Base-by-base conservation (phyloP, 1,140 invertebrate genomes). In the Paralvinella palmiformis region DNA sequence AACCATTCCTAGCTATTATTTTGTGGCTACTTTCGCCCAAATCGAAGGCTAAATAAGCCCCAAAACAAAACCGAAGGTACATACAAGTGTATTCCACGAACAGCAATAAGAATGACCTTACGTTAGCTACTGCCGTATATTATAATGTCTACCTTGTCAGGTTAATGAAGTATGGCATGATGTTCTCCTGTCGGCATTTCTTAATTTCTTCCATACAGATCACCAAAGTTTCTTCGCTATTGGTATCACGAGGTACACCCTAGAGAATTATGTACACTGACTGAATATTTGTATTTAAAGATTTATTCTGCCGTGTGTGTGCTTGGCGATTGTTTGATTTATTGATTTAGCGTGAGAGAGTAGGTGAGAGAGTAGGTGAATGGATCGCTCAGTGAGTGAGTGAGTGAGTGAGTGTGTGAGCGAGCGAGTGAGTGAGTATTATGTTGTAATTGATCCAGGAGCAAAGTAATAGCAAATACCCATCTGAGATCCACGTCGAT, bases 401-500 rank as follows among this genome's bases (percentile, higher is more conserved):
- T n/a, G 37, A 10, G n/a, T 41, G n/a, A 10, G 37, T 41, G n/a
- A n/a, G n/a, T 10, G 10, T 41, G 37, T 41, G n/a, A n/a, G 37
- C 37, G n/a, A 10, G 37, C 37, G 37, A 41, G 10, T 10, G 37
- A 41, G 10, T 10, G 10, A 41, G n/a, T 41, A 41, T 41, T 41
- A 41, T 41, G 10, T 41, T 41, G 37, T 10, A 41, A 41, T 41
- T 41, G 10, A n/a, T 41, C n/a, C 37, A n/a, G 10, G 37, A 41
- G 10, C 10, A 41, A 41, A 10, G 37, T n/a, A 41, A 41, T 41
- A 10, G n/a, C 37, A 41, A 41, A 68, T 70, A 75, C 76, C 77
- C 77, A 79, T 72, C 77, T 76, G 1, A 79, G 68, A 68, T 71
- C 74, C 60, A 70, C 71, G 62, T 76, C 76, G 33, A 67, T 56